phyloP scores from a whole-genome alignment of 30 jellyfish, hydroid and myxozoan genomes.

The Nemopilema nomurai region DNA sequence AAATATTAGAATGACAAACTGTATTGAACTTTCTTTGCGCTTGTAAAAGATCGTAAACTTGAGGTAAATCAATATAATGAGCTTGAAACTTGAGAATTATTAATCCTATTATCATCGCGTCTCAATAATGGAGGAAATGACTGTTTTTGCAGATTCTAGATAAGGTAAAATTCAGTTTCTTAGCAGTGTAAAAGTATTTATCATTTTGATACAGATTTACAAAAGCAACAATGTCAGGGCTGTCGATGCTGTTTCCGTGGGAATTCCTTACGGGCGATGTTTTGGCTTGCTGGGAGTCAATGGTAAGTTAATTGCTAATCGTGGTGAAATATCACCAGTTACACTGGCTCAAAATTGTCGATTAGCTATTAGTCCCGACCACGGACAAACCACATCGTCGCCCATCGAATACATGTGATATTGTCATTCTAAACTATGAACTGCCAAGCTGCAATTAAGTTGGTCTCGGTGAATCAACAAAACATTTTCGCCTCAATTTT shows the following conservation, averaged over 20 bases:
- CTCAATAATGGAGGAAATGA: too few species aligned
- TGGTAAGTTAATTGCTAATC: constrained; percentile 50
- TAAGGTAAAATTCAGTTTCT: too few species aligned
- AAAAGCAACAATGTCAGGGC: constrained; percentile 77
- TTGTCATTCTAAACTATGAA: not conserved
- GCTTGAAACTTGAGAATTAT: too few species aligned
- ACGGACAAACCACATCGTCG: not conserved
- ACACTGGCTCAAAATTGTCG: not conserved
- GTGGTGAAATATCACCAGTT: not conserved
- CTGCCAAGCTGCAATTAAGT: not conserved
- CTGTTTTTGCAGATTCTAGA: too few species aligned
- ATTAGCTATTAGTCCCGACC: not conserved
- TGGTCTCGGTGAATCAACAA: not conserved
- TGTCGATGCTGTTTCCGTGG: constrained; percentile 82
- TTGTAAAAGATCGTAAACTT: too few species aligned
- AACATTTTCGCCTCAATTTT: too few species aligned
- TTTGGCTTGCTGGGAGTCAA: constrained; percentile 98
- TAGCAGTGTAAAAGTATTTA: too few species aligned
- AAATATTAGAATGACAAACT: too few species aligned
- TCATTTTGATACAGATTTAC: constrained; percentile 57
- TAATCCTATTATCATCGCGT: too few species aligned
- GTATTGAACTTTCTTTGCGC: too few species aligned
- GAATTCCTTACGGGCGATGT: constrained; percentile 87
- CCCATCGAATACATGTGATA: not conserved
- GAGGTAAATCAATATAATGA: too few species aligned